Evolutionary conservation across 2,797 vertebrate species (phyloP).

Genomic region (Tarsius wallacei): DNA sequence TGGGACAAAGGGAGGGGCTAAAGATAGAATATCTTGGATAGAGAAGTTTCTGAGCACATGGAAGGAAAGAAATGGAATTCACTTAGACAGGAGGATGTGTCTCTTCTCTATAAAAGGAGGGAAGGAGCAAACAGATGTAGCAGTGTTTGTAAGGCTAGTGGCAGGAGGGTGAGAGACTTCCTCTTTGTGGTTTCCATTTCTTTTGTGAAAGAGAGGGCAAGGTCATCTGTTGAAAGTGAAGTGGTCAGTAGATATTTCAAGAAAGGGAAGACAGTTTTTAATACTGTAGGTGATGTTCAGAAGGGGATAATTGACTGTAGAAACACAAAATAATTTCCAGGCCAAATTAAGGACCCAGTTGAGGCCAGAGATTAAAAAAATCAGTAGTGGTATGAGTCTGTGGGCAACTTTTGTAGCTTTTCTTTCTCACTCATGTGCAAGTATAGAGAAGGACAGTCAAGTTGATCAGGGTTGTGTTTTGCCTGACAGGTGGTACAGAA

Average conservation of each 20-base stretch:
- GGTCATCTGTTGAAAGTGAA: constrained; percentile 72
- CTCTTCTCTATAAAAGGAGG: constrained; percentile 16
- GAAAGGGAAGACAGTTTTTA: constrained; percentile 59
- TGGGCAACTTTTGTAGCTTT: background rate
- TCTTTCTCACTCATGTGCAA: background rate
- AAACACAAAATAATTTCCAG: constrained; percentile 55
- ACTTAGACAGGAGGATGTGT: background rate
- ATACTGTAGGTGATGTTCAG: background rate
- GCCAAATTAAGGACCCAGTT: background rate
- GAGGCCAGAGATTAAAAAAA: background rate
- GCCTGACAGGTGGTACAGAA: background rate
- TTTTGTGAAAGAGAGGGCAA: constrained; percentile 77
- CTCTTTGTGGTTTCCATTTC: constrained; percentile 79
- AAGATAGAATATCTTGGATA: background rate
- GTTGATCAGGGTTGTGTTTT: background rate
- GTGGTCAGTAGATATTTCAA: constrained; percentile 60
- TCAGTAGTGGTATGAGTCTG: background rate
- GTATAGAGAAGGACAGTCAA: background rate
- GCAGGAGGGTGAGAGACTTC: constrained; percentile 70
- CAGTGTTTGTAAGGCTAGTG: background rate
- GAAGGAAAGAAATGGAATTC: constrained; percentile 23
- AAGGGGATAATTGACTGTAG: constrained; percentile 9
- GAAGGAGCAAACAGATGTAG: constrained; percentile 2
- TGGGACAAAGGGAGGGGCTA: constrained; percentile 1
- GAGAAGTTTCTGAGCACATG: background rate